Conservation (phyloP, 2,797 vertebrate genomes). For the Eulemur rubriventer region DNA sequence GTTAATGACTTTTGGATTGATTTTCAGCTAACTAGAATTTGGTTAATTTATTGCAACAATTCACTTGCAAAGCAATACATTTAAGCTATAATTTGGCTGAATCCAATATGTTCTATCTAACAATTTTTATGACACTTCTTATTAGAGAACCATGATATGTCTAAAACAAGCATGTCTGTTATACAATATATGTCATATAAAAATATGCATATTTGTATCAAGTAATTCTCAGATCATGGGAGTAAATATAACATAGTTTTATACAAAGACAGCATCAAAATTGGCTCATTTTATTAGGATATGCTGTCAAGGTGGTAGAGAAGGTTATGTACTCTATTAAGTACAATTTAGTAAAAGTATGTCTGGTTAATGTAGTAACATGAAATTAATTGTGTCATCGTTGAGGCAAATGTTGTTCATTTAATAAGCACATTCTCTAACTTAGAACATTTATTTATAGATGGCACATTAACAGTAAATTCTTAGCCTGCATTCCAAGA, state of each 20-base stretch:
- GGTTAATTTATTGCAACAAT: not conserved
- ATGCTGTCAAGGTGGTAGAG: not conserved
- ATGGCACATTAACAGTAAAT: not conserved
- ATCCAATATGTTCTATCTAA: not conserved
- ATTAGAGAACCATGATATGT: not conserved
- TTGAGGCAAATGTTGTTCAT: not conserved
- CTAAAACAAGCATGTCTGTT: not conserved
- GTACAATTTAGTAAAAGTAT: not conserved
- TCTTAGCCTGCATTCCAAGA: not conserved
- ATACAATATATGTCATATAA: not conserved
- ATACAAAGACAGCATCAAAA: not conserved
- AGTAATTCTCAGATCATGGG: not conserved
- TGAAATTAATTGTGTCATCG: not conserved
- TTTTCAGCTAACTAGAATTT: not conserved
- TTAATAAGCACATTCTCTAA: not conserved
- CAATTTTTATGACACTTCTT: not conserved
- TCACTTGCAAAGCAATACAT: not conserved
- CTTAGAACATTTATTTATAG: not conserved
- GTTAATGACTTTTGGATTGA: not conserved
- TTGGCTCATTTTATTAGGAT: not conserved
- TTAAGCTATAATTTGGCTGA: not conserved
- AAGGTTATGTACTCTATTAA: not conserved
- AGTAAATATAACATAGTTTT: not conserved
- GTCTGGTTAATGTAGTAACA: not conserved
- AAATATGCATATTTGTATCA: not conserved